A percentile compares a stretch with the other conserved stretches of the same genome.
Evolutionary conservation across 2,797 vertebrate genomes (phyloP).

Genomic region (Fundulus diaphanus): DNA sequence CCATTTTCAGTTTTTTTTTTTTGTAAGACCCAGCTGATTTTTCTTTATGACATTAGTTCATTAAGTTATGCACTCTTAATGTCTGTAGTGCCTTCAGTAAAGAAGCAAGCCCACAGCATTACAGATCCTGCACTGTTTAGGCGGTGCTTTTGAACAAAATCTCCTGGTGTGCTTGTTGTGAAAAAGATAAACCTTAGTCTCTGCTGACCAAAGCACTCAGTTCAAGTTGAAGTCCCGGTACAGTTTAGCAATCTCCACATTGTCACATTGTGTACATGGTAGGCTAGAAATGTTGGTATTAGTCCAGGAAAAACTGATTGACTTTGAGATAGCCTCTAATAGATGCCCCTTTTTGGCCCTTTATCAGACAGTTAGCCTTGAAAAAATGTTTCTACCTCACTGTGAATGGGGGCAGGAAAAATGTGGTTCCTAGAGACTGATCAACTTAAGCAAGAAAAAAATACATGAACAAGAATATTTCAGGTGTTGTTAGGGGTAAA

Average conservation of each 20-base stretch:
- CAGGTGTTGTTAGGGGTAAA: not conserved
- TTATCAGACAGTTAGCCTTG: not conserved
- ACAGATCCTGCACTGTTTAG: not conserved
- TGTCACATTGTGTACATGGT: not conserved
- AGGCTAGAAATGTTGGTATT: not conserved
- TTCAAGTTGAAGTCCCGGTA: too few relatives aligned
- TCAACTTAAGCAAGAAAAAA: not conserved
- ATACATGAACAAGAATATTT: not conserved
- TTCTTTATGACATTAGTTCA: not conserved
- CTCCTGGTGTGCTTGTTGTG: not conserved
- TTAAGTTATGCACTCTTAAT: not conserved
- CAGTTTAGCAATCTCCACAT: not conserved
- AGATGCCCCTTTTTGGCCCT: not conserved
- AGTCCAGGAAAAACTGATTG: not conserved
- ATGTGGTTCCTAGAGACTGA: not conserved
- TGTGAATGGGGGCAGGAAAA: not conserved
- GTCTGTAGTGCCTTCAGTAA: not conserved
- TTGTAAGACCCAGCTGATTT: not conserved
- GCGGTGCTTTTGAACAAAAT: not conserved
- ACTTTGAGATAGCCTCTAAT: not conserved
- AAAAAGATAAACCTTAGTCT: not conserved
- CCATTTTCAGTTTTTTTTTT: not conserved
- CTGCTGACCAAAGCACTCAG: not conserved
- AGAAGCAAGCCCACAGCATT: not conserved
- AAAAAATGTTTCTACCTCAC: not conserved